Conservation (phyloP, 1,140 invertebrate genomes). For the Elymnias hypermnestra region DNA sequence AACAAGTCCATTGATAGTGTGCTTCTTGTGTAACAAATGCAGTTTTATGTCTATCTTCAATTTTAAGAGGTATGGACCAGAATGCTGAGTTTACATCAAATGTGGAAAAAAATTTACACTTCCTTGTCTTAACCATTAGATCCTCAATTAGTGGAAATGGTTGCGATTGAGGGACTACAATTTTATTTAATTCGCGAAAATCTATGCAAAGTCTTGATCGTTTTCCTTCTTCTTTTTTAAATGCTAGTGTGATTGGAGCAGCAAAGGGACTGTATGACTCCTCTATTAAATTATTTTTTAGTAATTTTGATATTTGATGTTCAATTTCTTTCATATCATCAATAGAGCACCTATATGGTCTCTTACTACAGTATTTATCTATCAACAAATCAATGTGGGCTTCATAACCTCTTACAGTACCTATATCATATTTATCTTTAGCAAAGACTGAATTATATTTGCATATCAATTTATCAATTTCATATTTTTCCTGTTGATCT, state of each 20-base stretch:
- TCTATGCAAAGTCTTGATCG: conserved; percentile 1
- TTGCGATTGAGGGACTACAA: neutral
- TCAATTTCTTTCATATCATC: conserved; percentile 12
- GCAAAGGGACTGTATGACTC: conserved; percentile 15
- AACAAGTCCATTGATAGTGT: no score
- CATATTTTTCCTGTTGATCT: neutral
- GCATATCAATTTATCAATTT: conserved; percentile 9
- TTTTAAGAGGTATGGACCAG: neutral
- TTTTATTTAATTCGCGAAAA: neutral
- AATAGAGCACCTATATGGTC: conserved; percentile 1
- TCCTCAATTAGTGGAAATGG: neutral
- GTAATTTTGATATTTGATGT: conserved; percentile 4
- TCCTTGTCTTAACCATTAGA: neutral
- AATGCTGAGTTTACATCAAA: neutral
- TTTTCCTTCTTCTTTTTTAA: conserved; percentile 14
- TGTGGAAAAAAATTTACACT: neutral
- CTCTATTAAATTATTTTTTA: conserved; percentile 6
- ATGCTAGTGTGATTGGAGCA: conserved; percentile 15
- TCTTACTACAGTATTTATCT: conserved; percentile 6
- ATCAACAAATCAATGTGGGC: conserved; percentile 1
- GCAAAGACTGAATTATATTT: conserved; percentile 9
- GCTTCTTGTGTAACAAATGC: neutral
- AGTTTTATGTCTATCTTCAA: neutral
- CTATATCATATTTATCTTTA: conserved; percentile 11
- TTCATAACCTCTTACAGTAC: conserved; percentile 7